Evolutionary conservation across 2,113 vertebrate genomes (phyloP), one percentile per base, ranked within the genome.

Genomic region (Cyphomyrus plagiostoma): DNA sequence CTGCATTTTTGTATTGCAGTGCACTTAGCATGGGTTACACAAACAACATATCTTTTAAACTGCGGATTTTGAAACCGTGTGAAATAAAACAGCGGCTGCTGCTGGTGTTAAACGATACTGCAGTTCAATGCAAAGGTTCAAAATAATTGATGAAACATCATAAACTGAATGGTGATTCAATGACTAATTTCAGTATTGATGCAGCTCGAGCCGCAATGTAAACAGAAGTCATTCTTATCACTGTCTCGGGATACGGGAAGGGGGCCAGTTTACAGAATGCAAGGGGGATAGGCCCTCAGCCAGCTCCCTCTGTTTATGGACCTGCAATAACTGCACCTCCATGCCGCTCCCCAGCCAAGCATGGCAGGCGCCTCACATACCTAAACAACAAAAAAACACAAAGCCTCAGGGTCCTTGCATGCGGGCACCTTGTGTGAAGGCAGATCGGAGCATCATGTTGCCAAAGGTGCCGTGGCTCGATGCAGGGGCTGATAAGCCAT

Each of bases 291-390:
- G 15, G 15, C 70, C 70, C 30, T 39, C 13, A 23, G 70, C 30
- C 4, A 23, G 42, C 23, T 46, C 48, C 49, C 48, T 35, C 9
- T 26, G 49, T 53, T 8, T 52, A 26, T 30, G 30, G 70, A 4
- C 30, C 13, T 30, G 1, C 62, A 80, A n/a, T 23, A 45, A 90
- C 83, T 74, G 88, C 13, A 39, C 77, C 85, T 89, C 89, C 89
- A 91, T 70, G 52, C 90, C 74, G 89, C 48, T 91, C 80, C 66
- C n/a, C 88, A 92, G 86, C 30, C 80, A 88, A 91, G 89, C 92
- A 85, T 92, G 88, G 56, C 48, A 26, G 89, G 91, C 49, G 85
- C 87, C 88, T 70, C 11, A 6, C 86, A 13, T 90, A 90, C 39
- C 56, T 83, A 91, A 91, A 92, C 46, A 77, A 46, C 80, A 52